These are phyloP conservation scores for Odontocolon sp. DNA, from an alignment of 2,888 invertebrate genomes.

Conservation along the genomic window DNA sequence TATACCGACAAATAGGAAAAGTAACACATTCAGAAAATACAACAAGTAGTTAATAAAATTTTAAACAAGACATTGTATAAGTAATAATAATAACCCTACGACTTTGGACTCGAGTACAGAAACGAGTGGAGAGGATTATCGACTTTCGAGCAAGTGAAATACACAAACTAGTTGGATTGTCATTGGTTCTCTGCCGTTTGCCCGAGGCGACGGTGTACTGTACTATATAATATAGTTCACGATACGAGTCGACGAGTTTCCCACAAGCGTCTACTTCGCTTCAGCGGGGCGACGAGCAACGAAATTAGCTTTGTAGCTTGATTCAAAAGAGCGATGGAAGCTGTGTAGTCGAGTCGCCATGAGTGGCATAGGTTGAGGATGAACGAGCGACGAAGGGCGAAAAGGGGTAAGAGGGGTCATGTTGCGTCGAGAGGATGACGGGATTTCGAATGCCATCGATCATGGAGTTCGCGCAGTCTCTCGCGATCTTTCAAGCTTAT, in stretches of 20 bases:
- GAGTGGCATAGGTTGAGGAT: background rate
- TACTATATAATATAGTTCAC: slow-evolving; percentile 31
- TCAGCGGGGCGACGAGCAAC: slow-evolving; percentile 41
- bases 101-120: background rate
- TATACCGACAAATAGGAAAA: background rate
- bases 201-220: slow-evolving; percentile 23
- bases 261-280: slow-evolving; percentile 24
- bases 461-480: slow-evolving; percentile 23
- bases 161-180: background rate
- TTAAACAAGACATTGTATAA: background rate
- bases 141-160: slow-evolving; percentile 3
- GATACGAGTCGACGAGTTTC: slow-evolving; percentile 16
- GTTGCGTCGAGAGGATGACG: slow-evolving; percentile 31
- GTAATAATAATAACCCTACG: background rate
- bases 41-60: background rate
- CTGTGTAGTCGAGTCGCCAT: slow-evolving; percentile 25
- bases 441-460: slow-evolving; percentile 57
- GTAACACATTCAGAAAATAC: slow-evolving; percentile 20
- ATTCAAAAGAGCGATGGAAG: slow-evolving; percentile 34
- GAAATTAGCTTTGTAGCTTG: slow-evolving; percentile 55
- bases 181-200: slow-evolving; percentile 40
- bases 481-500: background rate
- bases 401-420: slow-evolving; percentile 5
- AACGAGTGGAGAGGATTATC: slow-evolving; percentile 12
- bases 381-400: background rate